Percentiles rank a stretch among this genome's conserved stretches.
These are phyloP conservation scores for Thamnophis elegans DNA, from an alignment of 2,797 vertebrate species.

Conservation along the genomic window DNA sequence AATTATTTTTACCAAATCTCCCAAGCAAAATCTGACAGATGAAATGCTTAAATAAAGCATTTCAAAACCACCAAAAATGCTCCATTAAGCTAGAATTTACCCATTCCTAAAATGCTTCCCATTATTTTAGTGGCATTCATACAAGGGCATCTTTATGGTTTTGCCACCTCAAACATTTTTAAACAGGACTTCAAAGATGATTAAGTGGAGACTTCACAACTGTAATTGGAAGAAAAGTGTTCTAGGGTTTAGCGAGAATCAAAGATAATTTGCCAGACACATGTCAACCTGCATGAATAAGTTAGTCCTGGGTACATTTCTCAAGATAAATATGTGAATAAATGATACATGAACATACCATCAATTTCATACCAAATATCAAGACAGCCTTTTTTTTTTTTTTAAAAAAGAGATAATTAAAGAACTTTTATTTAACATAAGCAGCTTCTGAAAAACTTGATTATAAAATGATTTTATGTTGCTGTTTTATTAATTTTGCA, in stretches of 20 bases:
- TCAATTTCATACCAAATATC: not conserved
- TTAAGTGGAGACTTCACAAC: constrained; percentile 40
- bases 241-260: constrained; percentile 10
- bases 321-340: constrained; percentile 7
- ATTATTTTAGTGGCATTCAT: constrained; percentile 21
- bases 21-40: not conserved
- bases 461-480: not conserved
- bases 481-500: not conserved
- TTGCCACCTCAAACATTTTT: constrained; percentile 20
- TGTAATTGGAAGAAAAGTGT: constrained; percentile 41
- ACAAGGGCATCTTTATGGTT: constrained; percentile 7
- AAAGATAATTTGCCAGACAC: constrained; percentile 36
- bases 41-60: constrained; percentile 30
- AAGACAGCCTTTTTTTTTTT: constrained; percentile 28
- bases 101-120: constrained; percentile 32
- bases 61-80: fast-evolving
- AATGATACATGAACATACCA: not conserved
- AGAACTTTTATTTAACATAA: not conserved
- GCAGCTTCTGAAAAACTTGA: constrained; percentile 1
- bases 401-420: not conserved
- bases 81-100: constrained; percentile 25
- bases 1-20: constrained; percentile 8
- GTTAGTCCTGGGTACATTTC: not conserved
- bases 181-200: constrained; percentile 29
- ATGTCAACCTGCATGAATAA: constrained; percentile 32